A percentile compares a stretch with the other conserved stretches of the same genome.
Conservation (phyloP, 1,140 invertebrate species). For the Pogonomyrmex barbatus region DNA sequence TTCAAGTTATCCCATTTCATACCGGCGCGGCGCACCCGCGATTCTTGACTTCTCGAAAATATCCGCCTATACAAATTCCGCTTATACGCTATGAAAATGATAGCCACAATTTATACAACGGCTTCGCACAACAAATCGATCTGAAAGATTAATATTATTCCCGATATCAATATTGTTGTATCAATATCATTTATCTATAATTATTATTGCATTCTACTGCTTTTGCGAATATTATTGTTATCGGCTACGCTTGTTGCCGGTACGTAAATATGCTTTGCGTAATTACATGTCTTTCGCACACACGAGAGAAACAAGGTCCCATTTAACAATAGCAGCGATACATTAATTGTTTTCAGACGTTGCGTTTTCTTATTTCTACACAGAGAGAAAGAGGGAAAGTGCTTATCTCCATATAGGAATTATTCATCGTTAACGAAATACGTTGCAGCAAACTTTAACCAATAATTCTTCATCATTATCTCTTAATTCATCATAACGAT, state of each 20-base stretch:
- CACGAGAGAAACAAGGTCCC: neutral
- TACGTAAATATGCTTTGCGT: neutral
- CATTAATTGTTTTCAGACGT: conserved; percentile 31
- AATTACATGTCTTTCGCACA: neutral
- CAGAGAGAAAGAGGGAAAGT: neutral
- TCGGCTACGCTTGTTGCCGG: neutral
- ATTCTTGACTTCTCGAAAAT: conserved; percentile 48
- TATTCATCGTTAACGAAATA: neutral
- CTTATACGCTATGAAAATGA: conserved; percentile 7
- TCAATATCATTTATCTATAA: conserved; percentile 30
- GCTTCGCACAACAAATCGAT: neutral
- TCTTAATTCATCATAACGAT: conserved; percentile 17
- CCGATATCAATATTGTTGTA: neutral
- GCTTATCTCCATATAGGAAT: neutral
- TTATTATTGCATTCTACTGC: conserved; percentile 32
- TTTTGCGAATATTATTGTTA: conserved; percentile 12
- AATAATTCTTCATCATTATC: conserved; percentile 15
- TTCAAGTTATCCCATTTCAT: conserved; percentile 52
- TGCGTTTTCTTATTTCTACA: conserved; percentile 4
- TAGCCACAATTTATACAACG: neutral
- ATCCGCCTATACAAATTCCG: neutral
- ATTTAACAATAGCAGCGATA: neutral
- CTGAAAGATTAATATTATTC: conserved; percentile 39
- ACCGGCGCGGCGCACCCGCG: neutral
- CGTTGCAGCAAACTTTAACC: neutral